Evolutionary conservation across 1,140 invertebrate genomes (phyloP), one percentile per base, ranked within the genome.

Genomic region (Lepidostoma basale): DNA sequence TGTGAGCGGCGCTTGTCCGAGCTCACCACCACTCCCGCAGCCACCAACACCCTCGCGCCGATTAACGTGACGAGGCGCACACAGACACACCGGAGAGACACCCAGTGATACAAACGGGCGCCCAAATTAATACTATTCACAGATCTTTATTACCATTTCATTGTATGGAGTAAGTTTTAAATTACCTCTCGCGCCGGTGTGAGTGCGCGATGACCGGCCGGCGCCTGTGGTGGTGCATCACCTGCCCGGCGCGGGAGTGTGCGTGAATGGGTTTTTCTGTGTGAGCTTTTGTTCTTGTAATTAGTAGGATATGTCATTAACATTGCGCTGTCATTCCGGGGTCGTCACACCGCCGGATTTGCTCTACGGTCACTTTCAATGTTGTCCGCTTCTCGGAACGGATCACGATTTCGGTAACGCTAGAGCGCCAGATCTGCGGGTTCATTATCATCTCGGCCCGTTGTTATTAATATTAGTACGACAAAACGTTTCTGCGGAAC

Each of bases 71-170:
- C 33, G 10, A 12, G 18, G 16, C 56, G 12, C 56, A 60, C 33
- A 60, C 56, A 28, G 4, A 22, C 56, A 10, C 22, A 60, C n/a
- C n/a, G n/a, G n/a, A 14, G 52, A 16, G 25, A 2, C 52, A 56
- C 22, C 52, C 52, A 56, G 42, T 60, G 36, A 60, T 44, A 60
- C 39, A 60, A 54, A 60, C 23, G 39, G 26, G 47, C 42, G 23
- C 42, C 42, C 59, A 62, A 62, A 62, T 62, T 62, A 62, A 62
- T 62, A 62, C 59, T 62, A 62, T 62, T 62, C 59, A 30, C 26
- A 47, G 59, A 62, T 40, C 40, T 62, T 62, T 62, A 62, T 62
- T 62, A 62, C 59, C 42, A 62, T 62, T 62, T 62, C 59, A 30
- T 45, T 62, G 40, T 62, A 20, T 28, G 23, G 26, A 62, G 42